Percentiles rank a stretch among this genome's conserved stretches.
Conservation (phyloP, 2,797 vertebrate genomes). For the Tragopan temminckii region DNA sequence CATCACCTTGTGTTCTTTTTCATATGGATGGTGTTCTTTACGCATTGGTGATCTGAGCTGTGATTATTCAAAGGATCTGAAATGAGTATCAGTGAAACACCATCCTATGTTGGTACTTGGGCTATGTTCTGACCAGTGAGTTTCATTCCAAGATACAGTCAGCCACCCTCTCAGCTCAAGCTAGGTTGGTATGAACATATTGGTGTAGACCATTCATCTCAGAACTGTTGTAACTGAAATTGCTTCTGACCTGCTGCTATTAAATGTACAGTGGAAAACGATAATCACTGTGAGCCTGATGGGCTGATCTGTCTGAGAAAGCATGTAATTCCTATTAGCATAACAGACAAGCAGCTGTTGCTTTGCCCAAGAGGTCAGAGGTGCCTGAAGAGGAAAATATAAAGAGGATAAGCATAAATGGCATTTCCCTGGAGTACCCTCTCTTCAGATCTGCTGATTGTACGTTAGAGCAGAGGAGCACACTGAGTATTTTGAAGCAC, state of each 20-base stretch:
- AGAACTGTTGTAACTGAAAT: neutral
- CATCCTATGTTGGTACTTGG: neutral
- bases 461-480: neutral
- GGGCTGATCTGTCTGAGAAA: neutral
- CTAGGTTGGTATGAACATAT: neutral
- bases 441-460: neutral
- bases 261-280: neutral
- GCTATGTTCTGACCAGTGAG: neutral
- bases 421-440: neutral
- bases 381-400: neutral
- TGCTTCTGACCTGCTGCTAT: neutral
- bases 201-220: neutral
- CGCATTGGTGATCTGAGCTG: neutral
- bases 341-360: neutral
- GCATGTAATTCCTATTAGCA: neutral
- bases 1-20: neutral
- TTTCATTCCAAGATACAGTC: neutral
- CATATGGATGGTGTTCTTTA: neutral
- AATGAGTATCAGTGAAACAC: neutral
- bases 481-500: neutral
- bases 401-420: neutral
- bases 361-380: neutral
- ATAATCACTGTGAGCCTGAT: neutral
- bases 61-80: neutral
- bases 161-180: neutral